phyloP scores from a whole-genome alignment of 2,797 vertebrate genomes.

The Galago senegalensis region DNA sequence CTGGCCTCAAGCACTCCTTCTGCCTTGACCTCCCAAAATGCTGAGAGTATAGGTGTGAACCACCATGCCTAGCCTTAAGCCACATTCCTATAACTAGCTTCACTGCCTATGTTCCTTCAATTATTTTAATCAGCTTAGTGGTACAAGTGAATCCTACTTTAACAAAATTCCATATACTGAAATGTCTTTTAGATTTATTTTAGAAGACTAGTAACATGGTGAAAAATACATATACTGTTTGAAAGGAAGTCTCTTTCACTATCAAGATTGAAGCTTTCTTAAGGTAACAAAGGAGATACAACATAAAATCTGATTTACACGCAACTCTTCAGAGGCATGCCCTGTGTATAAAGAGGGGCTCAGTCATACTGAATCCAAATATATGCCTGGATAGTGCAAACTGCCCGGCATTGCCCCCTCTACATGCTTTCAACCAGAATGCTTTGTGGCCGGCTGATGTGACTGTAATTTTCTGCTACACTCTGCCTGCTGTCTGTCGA shows the following conservation, averaged over 20 bases:
- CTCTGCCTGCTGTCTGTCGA: constrained; percentile 62
- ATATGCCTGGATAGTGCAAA: neutral
- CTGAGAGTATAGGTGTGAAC: neutral
- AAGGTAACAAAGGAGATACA: neutral
- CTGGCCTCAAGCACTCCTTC: neutral
- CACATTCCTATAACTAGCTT: neutral
- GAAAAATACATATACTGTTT: constrained; percentile 1
- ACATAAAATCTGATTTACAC: constrained; percentile 31
- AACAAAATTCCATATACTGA: constrained; percentile 6
- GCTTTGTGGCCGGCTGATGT: constrained; percentile 28
- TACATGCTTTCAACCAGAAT: neutral
- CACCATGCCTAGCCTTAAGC: neutral
- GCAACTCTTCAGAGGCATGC: neutral
- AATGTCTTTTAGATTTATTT: constrained; percentile 35
- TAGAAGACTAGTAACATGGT: neutral
- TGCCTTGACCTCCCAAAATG: neutral
- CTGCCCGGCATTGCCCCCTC: neutral
- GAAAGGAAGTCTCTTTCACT: constrained; percentile 11
- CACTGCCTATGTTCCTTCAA: neutral
- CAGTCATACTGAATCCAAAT: neutral
- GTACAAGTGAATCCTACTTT: constrained; percentile 18
- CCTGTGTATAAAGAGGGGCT: neutral
- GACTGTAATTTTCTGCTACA: constrained; percentile 51
- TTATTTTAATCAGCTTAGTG: constrained; percentile 38
- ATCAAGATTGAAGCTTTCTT: constrained; percentile 1